phyloP scores from a whole-genome alignment of 1,140 invertebrate genomes.

The Gryllus bimaculatus region DNA sequence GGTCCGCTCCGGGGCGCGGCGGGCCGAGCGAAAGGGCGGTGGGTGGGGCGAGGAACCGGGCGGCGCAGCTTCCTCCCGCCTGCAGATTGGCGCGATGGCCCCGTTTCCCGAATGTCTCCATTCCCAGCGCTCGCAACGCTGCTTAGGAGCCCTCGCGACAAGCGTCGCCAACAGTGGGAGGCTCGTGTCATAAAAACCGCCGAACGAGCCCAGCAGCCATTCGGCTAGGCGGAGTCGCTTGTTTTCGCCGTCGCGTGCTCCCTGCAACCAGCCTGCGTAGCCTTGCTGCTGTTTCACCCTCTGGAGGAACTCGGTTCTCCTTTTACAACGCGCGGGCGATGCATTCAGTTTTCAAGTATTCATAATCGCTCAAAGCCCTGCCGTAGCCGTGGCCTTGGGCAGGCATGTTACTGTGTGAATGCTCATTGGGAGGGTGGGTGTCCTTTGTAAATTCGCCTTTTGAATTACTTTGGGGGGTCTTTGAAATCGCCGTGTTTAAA shows the following conservation, averaged over 20 bases:
- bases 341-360: no score
- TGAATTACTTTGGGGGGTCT: no score
- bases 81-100: background rate
- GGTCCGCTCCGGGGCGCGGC: no score
- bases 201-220: background rate
- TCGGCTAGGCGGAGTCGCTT: background rate
- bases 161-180: background rate
- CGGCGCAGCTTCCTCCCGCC: background rate
- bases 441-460: no score
- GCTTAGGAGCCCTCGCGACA: background rate
- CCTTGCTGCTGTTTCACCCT: background rate
- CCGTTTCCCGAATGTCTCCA: background rate
- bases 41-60: background rate
- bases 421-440: no score
- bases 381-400: no score
- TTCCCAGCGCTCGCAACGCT: background rate
- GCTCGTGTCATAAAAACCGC: background rate
- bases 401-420: no score
- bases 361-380: no score
- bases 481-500: no score
- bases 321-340: background rate
- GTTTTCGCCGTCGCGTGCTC: background rate
- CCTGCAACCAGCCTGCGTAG: background rate
- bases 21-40: no score
- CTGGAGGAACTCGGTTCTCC: background rate